These are phyloP conservation scores for Morpho deidamia DNA, from an alignment of 2,888 invertebrate genomes.

Conservation along the genomic window DNA sequence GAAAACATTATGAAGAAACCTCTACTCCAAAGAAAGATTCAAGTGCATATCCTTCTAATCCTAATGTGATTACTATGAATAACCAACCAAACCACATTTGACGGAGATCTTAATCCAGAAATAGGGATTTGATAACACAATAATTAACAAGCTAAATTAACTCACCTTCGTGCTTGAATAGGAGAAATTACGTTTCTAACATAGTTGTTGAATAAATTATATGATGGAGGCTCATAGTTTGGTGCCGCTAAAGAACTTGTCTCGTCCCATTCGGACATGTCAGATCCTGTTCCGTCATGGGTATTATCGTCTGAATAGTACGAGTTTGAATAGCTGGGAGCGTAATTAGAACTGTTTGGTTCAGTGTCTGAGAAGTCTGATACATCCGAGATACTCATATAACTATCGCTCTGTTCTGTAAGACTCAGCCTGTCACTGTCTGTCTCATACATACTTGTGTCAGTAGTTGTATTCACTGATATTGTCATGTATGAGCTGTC, in stretches of 20 bases:
- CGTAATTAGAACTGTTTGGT: no score
- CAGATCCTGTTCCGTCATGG: neutral
- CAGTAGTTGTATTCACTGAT: constrained; percentile 51
- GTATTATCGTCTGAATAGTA: neutral
- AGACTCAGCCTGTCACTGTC: neutral
- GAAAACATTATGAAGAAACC: no score
- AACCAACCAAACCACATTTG: no score
- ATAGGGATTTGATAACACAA: no score
- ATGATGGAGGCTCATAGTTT: neutral
- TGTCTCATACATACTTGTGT: constrained; percentile 43
- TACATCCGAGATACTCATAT: neutral
- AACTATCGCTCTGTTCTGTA: neutral
- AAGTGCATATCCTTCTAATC: no score
- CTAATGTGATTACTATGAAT: no score
- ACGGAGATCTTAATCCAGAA: no score
- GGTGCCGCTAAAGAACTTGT: neutral
- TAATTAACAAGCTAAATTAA: neutral
- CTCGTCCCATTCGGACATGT: constrained; percentile 7
- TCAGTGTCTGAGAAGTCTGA: neutral
- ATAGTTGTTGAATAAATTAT: neutral
- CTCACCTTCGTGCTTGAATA: constrained; percentile 1
- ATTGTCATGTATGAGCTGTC: constrained; percentile 44
- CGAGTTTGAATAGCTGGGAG: no score
- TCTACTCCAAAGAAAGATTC: no score
- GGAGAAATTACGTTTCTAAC: neutral